A percentile compares a stretch with the other conserved stretches of the same genome.
Evolutionary conservation across 2,888 invertebrate species (phyloP).

Genomic region (Metellina segmentata): DNA sequence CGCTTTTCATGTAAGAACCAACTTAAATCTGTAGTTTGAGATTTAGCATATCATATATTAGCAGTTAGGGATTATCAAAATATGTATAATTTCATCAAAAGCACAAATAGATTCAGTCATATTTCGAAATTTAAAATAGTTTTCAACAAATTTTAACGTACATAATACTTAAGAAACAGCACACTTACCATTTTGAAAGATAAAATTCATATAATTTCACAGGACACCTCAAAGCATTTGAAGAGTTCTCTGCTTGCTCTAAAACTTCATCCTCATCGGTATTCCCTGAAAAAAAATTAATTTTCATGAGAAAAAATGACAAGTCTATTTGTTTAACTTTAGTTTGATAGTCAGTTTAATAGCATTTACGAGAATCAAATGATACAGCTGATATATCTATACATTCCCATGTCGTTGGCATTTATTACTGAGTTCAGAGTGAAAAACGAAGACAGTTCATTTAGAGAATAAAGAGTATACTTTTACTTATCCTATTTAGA

Average conservation of each 20-base stretch:
- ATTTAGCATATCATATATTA: too few species aligned
- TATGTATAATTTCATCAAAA: neutral
- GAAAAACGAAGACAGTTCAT: too few species aligned
- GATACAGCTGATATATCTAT: too few species aligned
- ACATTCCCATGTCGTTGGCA: too few species aligned
- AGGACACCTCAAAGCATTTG: conserved; percentile 95
- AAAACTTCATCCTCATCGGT: conserved; percentile 2
- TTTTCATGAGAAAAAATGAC: neutral
- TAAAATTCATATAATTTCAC: conserved; percentile 98
- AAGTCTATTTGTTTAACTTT: neutral
- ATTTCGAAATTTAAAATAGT: neutral
- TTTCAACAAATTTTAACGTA: neutral
- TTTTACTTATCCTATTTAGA: too few species aligned
- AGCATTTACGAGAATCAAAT: too few species aligned
- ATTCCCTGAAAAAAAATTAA: neutral
- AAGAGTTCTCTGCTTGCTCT: conserved; percentile 90
- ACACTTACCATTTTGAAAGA: conserved; percentile 93
- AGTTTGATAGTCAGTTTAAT: neutral
- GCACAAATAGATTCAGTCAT: neutral
- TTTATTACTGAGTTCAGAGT: too few species aligned
- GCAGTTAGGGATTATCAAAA: too few species aligned
- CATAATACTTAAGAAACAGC: neutral
- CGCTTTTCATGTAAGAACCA: neutral
- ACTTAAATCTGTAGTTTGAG: neutral
- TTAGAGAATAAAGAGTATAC: too few species aligned